Conservation (phyloP, 2,888 invertebrate species). For the Sesia apiformis region DNA sequence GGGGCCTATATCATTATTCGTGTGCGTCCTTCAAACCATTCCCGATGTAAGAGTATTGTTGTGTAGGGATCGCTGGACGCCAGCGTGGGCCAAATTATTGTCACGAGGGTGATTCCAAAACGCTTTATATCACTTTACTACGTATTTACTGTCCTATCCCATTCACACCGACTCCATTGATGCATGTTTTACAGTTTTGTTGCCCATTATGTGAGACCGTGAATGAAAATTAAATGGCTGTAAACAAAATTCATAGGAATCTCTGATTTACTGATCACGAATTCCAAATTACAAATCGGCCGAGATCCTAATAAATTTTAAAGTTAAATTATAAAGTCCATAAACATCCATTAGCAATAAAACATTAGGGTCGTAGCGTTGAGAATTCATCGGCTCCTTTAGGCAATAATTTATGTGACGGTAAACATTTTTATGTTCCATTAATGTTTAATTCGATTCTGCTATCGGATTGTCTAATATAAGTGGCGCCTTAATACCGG, state of each 20-base stretch:
- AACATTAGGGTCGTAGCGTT: constrained; percentile 47
- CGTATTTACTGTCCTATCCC: constrained; percentile 39
- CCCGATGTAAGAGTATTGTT: constrained; percentile 60
- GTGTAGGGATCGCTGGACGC: constrained; percentile 37
- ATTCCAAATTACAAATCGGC: constrained; percentile 27
- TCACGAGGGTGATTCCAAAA: constrained; percentile 52
- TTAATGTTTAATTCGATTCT: constrained; percentile 59
- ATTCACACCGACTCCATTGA: constrained; percentile 43
- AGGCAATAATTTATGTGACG: constrained; percentile 62
- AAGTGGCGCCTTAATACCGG: constrained; percentile 62
- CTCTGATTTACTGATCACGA: not conserved
- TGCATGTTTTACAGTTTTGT: constrained; percentile 45
- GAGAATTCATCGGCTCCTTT: constrained; percentile 66
- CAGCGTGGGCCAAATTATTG: constrained; percentile 45
- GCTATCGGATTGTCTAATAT: constrained; percentile 65
- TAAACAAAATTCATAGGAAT: constrained; percentile 22
- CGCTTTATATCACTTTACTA: constrained; percentile 65
- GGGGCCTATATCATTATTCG: constrained; percentile 69
- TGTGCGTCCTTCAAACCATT: constrained; percentile 60
- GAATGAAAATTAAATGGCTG: constrained; percentile 12
- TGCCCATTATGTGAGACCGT: constrained; percentile 25
- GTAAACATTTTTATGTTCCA: constrained; percentile 67
- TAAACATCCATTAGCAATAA: constrained; percentile 59
- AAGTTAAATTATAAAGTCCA: constrained; percentile 39
- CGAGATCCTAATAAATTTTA: constrained; percentile 29